These are phyloP conservation scores for Myotis vivesi DNA, from an alignment of 2,797 vertebrate species.

Conservation along the genomic window DNA sequence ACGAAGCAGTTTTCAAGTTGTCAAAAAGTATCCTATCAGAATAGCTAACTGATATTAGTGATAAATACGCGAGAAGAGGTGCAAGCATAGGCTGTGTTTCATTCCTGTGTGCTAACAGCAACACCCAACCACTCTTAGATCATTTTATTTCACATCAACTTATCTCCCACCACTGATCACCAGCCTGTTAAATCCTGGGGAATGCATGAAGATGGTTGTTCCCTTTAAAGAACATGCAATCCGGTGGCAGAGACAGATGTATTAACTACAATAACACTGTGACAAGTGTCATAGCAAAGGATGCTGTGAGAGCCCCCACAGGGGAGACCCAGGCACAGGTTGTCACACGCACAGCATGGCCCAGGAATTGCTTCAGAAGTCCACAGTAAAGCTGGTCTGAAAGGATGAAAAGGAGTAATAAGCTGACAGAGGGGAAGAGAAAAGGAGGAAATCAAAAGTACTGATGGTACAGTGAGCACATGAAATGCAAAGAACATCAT, in stretches of 20 bases:
- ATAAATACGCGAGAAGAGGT: not conserved
- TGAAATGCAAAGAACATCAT: not conserved
- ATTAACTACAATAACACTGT: not conserved
- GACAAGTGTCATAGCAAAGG: not conserved
- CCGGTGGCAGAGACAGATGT: not conserved
- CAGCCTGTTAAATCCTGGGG: not conserved
- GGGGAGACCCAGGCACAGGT: not conserved
- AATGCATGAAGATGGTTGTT: not conserved
- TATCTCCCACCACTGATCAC: not conserved
- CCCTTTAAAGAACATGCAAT: not conserved
- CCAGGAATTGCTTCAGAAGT: not conserved
- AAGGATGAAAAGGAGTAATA: not conserved
- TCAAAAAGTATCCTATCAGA: not conserved
- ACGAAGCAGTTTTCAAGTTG: constrained; percentile 37
- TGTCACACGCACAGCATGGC: not conserved
- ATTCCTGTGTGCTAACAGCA: not conserved
- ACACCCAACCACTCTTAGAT: not conserved
- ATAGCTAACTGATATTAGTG: not conserved
- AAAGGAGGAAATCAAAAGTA: not conserved
- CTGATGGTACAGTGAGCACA: not conserved
- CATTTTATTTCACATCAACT: not conserved
- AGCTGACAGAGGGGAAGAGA: not conserved
- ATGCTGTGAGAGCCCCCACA: not conserved
- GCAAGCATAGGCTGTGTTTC: not conserved
- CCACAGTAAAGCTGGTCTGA: not conserved